Evolutionary conservation across 2,113 vertebrate species (phyloP).

Genomic region (Festucalex cinctus): DNA sequence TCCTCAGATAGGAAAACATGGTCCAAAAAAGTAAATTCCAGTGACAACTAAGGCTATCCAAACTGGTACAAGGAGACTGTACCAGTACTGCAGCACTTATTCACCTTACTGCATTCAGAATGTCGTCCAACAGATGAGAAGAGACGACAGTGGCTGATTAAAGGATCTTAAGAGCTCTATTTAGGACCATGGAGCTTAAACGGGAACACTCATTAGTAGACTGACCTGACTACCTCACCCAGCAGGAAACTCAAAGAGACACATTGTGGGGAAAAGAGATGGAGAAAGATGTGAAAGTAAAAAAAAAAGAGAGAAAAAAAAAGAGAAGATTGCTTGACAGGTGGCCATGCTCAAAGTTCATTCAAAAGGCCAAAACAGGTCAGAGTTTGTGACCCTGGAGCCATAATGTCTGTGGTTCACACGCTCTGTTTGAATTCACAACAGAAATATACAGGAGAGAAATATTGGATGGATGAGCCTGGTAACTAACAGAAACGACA

Average conservation of each 20-base stretch:
- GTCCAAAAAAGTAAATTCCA: background rate
- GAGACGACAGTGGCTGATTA: constrained; percentile 52
- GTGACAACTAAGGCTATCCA: background rate
- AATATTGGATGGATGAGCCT: background rate
- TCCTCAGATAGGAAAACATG: constrained; percentile 70
- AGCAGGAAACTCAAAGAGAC: background rate
- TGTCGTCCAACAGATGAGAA: constrained; percentile 20
- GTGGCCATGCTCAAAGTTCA: constrained; percentile 45
- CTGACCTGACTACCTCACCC: constrained; percentile 46
- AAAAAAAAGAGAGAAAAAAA: constrained; percentile 15
- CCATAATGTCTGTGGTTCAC: constrained; percentile 62
- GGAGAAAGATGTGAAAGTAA: background rate
- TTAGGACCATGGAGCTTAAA: constrained; percentile 57
- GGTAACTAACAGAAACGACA: background rate
- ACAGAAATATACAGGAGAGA: background rate
- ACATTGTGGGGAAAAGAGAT: background rate
- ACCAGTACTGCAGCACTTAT: constrained; percentile 1
- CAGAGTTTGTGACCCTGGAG: constrained; percentile 43
- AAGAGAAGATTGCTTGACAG: constrained; percentile 33
- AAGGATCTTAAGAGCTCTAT: constrained; percentile 67
- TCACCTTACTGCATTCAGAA: constrained; percentile 11
- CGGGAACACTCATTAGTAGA: constrained; percentile 62
- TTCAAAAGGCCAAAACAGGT: constrained; percentile 23
- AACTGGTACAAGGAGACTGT: constrained; percentile 7
- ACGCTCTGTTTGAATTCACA: constrained; percentile 36